Evolutionary conservation across 1,140 invertebrate genomes (phyloP).

Genomic region (Goniozus legneri): DNA sequence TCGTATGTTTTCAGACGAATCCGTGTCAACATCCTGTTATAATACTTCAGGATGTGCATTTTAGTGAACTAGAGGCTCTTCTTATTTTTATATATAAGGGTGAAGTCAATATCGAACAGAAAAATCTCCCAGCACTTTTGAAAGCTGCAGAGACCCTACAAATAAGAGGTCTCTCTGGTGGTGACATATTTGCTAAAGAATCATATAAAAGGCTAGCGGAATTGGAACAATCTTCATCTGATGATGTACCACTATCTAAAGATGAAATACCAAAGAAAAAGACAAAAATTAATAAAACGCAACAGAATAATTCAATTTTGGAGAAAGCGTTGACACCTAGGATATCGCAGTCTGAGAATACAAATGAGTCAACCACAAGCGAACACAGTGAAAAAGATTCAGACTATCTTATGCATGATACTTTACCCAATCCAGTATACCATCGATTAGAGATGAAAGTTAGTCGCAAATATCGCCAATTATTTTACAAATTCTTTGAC

Average conservation of each 20-base stretch:
- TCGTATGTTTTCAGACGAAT: slow-evolving; percentile 59
- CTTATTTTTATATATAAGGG: slow-evolving; percentile 67
- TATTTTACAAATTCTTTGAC: not conserved
- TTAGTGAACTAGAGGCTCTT: slow-evolving; percentile 58
- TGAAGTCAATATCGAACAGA: slow-evolving; percentile 66
- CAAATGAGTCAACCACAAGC: slow-evolving; percentile 32
- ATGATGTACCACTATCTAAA: slow-evolving; percentile 13
- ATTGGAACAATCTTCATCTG: slow-evolving; percentile 28
- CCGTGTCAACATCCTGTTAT: slow-evolving; percentile 66
- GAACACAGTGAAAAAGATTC: slow-evolving; percentile 36
- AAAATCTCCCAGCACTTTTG: slow-evolving; percentile 60
- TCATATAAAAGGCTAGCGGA: slow-evolving; percentile 41
- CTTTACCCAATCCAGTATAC: slow-evolving; percentile 34
- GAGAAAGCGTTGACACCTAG: slow-evolving; percentile 38
- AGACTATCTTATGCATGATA: slow-evolving; percentile 24
- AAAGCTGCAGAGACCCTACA: slow-evolving; percentile 63
- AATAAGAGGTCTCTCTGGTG: slow-evolving; percentile 62
- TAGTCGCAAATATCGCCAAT: slow-evolving; percentile 5
- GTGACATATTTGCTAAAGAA: slow-evolving; percentile 44
- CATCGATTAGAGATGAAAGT: slow-evolving; percentile 48
- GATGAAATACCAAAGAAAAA: slow-evolving; percentile 39
- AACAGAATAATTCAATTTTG: slow-evolving; percentile 38
- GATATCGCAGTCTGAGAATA: slow-evolving; percentile 24
- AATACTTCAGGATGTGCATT: slow-evolving; percentile 65
- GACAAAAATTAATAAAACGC: slow-evolving; percentile 30